Percentiles rank a stretch among this genome's conserved stretches.
Conservation (phyloP, 1,140 invertebrate genomes). For the Drosophila ficusphila region DNA sequence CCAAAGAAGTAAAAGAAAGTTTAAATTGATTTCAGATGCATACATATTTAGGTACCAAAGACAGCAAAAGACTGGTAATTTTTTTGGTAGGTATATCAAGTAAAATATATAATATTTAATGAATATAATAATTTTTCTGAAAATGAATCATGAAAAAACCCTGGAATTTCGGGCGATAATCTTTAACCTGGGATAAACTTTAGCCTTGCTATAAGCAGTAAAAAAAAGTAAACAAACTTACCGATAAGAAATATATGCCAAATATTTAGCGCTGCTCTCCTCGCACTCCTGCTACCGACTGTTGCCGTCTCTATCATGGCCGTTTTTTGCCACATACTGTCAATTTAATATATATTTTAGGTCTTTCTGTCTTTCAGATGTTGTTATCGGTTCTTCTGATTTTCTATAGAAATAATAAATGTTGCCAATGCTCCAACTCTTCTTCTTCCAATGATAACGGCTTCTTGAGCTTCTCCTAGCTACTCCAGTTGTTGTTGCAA, state of each 20-base stretch:
- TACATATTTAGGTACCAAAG: slow-evolving; percentile 11
- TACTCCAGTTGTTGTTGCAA: slow-evolving; percentile 56
- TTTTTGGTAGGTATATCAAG: too few relatives aligned
- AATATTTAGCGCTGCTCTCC: slow-evolving; percentile 34
- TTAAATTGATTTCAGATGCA: slow-evolving; percentile 45
- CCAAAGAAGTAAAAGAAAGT: slow-evolving; percentile 11
- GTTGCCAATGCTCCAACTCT: slow-evolving; percentile 23
- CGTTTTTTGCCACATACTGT: slow-evolving; percentile 41
- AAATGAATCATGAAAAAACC: neutral
- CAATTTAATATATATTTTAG: slow-evolving; percentile 13
- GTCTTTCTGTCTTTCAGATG: slow-evolving; percentile 6
- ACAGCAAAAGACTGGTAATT: too few relatives aligned
- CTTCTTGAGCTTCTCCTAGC: slow-evolving; percentile 13
- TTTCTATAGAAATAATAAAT: slow-evolving; percentile 17
- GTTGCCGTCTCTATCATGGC: slow-evolving; percentile 1
- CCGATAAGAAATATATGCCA: slow-evolving; percentile 72
- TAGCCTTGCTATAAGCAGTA: neutral
- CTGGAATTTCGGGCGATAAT: neutral
- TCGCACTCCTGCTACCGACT: slow-evolving; percentile 13
- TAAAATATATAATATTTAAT: too few relatives aligned
- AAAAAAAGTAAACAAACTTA: slow-evolving; percentile 29
- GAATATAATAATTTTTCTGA: neutral
- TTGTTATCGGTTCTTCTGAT: slow-evolving; percentile 19
- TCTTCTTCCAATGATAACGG: slow-evolving; percentile 5
- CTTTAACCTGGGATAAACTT: neutral